phyloP scores from a whole-genome alignment of 2,797 vertebrate species.

The Betta splendens region DNA sequence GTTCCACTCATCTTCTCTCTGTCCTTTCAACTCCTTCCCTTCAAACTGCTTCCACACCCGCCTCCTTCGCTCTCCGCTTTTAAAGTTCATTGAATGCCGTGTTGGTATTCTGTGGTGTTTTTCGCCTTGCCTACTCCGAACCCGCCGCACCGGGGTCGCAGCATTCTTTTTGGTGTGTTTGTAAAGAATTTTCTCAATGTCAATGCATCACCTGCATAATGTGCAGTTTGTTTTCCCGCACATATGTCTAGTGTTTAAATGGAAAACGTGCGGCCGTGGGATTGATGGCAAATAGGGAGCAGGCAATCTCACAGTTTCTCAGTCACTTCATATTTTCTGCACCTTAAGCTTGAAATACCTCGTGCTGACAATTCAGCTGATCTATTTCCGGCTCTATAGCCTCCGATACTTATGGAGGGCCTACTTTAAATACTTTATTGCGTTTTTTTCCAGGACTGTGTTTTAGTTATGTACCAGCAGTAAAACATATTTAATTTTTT shows the following conservation, averaged over 20 bases:
- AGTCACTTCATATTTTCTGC: conserved; percentile 39
- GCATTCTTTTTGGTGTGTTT: conserved; percentile 29
- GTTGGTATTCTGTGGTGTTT: conserved; percentile 54
- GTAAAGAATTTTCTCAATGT: conserved; percentile 25
- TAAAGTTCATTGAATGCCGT: conserved; percentile 56
- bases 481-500: conserved; percentile 85
- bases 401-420: conserved; percentile 51
- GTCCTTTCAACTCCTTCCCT: conserved; percentile 31
- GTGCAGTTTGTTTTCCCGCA: conserved; percentile 22
- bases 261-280: conserved; percentile 15
- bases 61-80: conserved; percentile 53
- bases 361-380: conserved; percentile 49
- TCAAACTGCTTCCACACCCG: conserved; percentile 38
- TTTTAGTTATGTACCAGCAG: conserved; percentile 83
- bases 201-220: conserved; percentile 36
- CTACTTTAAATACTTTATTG: conserved; percentile 65
- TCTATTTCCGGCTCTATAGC: conserved; percentile 53
- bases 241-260: conserved; percentile 29
- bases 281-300: conserved; percentile 34
- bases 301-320: conserved; percentile 17
- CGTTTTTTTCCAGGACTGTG: conserved; percentile 65
- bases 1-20: conserved; percentile 26
- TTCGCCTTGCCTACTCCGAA: conserved; percentile 40
- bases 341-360: conserved; percentile 39
- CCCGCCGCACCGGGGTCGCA: conserved; percentile 45